A percentile compares a stretch with the other conserved stretches of the same genome.
Conservation (phyloP, 2,888 invertebrate species). For the Lathronympha strigana region DNA sequence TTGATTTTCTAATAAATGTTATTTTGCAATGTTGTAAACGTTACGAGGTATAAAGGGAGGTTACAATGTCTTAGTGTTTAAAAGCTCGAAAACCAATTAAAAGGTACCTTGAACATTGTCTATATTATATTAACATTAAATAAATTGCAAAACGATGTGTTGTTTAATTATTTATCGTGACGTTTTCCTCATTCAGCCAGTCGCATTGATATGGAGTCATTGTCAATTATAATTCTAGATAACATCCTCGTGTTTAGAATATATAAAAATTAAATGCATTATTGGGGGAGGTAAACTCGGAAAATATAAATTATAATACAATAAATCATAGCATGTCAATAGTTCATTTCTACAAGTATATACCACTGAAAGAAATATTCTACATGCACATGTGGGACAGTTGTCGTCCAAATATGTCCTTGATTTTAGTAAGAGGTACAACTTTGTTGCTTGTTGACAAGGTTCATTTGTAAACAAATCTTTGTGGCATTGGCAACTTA, state of each 20-base stretch:
- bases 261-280: too few species aligned
- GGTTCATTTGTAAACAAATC: too few species aligned
- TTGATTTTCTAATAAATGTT: constrained; percentile 77
- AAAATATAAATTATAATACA: too few species aligned
- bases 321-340: too few species aligned
- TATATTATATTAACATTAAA: constrained; percentile 85
- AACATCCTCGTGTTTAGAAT: background rate
- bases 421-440: too few species aligned
- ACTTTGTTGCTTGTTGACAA: too few species aligned
- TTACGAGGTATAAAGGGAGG: constrained; percentile 75
- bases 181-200: background rate
- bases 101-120: constrained; percentile 84
- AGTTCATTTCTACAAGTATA: too few species aligned
- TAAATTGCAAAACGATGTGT: constrained; percentile 71
- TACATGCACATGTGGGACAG: too few species aligned
- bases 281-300: too few species aligned
- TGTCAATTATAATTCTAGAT: background rate
- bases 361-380: too few species aligned
- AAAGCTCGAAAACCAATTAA: constrained; percentile 82
- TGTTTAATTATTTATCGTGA: constrained; percentile 22
- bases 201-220: background rate
- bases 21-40: constrained; percentile 79
- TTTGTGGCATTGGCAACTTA: too few species aligned
- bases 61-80: constrained; percentile 81
- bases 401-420: too few species aligned